Evolutionary conservation across 2,888 invertebrate genomes (phyloP).

Genomic region (Nomada ferruginata): DNA sequence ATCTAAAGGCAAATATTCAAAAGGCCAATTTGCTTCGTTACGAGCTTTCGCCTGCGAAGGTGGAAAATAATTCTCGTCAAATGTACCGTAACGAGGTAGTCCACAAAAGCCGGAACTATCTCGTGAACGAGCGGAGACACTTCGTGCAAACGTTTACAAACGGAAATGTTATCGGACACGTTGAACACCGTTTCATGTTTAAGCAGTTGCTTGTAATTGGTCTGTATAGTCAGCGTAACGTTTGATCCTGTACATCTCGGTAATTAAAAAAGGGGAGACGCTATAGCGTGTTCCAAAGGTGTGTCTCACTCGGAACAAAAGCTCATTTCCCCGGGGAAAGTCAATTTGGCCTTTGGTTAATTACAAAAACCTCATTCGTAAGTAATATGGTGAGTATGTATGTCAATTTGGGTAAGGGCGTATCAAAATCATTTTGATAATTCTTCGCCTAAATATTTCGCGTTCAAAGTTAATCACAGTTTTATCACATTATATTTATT

Average conservation of each 20-base stretch:
- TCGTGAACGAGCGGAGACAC: neutral
- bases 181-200: constrained; percentile 45
- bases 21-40: neutral
- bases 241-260: constrained; percentile 39
- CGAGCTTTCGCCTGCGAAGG: neutral
- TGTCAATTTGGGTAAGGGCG: no score
- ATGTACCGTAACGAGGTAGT: neutral
- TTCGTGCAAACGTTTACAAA: constrained; percentile 34
- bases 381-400: no score
- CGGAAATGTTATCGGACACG: constrained; percentile 42
- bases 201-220: constrained; percentile 50
- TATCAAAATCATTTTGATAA: no score
- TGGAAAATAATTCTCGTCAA: constrained; percentile 17
- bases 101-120: neutral
- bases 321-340: neutral
- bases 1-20: neutral
- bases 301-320: constrained; percentile 8
- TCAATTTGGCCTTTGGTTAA: no score
- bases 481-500: no score
- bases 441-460: no score
- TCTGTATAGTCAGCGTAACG: constrained; percentile 34
- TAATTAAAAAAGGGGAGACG: constrained; percentile 32
- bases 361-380: no score
- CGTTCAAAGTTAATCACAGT: no score
- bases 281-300: neutral